A percentile compares a stretch with the other conserved stretches of the same genome.
Evolutionary conservation across 2,797 vertebrate genomes (phyloP).

Genomic region (Ataeniobius toweri): DNA sequence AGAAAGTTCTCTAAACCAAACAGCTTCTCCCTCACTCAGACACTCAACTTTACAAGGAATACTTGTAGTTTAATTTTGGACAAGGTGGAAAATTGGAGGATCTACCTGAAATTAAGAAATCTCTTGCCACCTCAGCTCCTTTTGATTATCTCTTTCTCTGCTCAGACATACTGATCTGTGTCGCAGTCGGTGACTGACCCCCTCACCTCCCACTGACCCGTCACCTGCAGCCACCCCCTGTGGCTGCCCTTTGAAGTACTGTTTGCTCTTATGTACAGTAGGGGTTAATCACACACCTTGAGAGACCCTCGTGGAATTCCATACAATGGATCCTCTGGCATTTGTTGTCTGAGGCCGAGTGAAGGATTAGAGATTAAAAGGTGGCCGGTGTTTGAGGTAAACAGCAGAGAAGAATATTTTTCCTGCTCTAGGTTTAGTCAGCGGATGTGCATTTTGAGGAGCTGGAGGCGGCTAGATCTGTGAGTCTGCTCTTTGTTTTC

Average conservation of each 20-base stretch:
- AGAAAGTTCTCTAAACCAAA: background rate
- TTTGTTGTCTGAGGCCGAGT: slow-evolving; percentile 74
- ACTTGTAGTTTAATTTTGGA: slow-evolving; percentile 32
- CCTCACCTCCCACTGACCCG: slow-evolving; percentile 72
- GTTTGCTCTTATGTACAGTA: slow-evolving; percentile 80
- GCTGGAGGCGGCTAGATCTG: slow-evolving; percentile 31
- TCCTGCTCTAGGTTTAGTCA: slow-evolving; percentile 64
- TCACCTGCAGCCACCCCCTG: slow-evolving; percentile 76
- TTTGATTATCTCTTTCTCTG: slow-evolving; percentile 17
- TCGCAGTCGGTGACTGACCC: slow-evolving; percentile 41
- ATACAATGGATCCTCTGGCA: slow-evolving; percentile 75
- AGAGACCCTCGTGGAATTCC: slow-evolving; percentile 59
- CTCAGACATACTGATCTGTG: slow-evolving; percentile 22
- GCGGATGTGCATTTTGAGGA: slow-evolving; percentile 70
- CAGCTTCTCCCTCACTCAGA: background rate
- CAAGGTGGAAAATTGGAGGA: slow-evolving; percentile 1
- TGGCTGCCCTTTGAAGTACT: slow-evolving; percentile 70
- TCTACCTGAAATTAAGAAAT: slow-evolving; percentile 7
- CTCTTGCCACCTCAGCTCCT: slow-evolving; percentile 1
- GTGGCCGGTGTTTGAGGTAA: slow-evolving; percentile 70
- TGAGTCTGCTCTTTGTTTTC: slow-evolving; percentile 22
- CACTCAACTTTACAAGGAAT: background rate
- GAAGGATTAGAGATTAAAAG: slow-evolving; percentile 83
- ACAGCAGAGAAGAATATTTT: slow-evolving; percentile 75
- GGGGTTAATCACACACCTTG: slow-evolving; percentile 79